phyloP scores from a whole-genome alignment of 2,888 invertebrate species.

The Rhogogaster chlorosoma region DNA sequence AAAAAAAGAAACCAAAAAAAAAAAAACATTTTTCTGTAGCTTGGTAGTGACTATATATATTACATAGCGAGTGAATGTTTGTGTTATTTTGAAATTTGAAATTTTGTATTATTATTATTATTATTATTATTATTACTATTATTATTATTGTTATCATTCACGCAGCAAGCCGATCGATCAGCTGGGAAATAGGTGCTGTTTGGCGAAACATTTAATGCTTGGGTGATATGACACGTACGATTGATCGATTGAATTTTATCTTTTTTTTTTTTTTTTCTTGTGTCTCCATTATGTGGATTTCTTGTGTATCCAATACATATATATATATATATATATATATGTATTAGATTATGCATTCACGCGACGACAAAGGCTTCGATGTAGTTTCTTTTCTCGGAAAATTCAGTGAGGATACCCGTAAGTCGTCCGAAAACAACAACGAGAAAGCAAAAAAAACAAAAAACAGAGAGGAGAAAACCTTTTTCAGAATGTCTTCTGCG shows the following conservation, averaged over 20 bases:
- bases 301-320: no score
- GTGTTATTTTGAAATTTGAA: conserved; percentile 64
- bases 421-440: conserved; percentile 4
- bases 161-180: conserved; percentile 72
- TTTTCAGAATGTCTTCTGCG: background rate
- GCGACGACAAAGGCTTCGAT: background rate
- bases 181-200: conserved; percentile 69
- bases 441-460: background rate
- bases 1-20: background rate
- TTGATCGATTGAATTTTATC: background rate
- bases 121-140: conserved; percentile 10
- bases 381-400: background rate
- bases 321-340: no score
- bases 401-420: background rate
- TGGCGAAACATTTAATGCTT: conserved; percentile 74
- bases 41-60: conserved; percentile 47
- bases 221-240: conserved; percentile 67
- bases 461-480: no score
- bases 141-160: conserved; percentile 58
- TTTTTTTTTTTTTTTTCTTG: background rate
- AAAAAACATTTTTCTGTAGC: conserved; percentile 60
- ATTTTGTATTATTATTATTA: background rate
- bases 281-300: no score
- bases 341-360: background rate
- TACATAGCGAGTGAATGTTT: conserved; percentile 74